Percentiles rank a stretch among this genome's conserved stretches.
Conservation (phyloP, 2,888 invertebrate species). For the Timema cristinae region DNA sequence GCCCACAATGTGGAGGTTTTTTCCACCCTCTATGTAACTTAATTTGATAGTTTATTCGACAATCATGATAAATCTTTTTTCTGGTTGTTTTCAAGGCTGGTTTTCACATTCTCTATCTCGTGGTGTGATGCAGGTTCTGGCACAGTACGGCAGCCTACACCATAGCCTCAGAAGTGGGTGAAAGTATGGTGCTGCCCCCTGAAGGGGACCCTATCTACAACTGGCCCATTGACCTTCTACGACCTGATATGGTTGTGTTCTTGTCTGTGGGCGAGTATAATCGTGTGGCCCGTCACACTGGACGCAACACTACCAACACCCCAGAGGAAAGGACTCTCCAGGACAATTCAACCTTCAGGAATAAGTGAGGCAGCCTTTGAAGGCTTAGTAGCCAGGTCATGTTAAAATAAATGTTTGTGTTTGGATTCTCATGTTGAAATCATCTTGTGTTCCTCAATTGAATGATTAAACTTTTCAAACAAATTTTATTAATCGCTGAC, state of each 20-base stretch:
- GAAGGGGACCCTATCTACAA: constrained; percentile 40
- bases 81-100: too few relatives aligned
- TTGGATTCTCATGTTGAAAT: too few relatives aligned
- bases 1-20: too few relatives aligned
- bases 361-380: constrained; percentile 8
- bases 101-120: background rate
- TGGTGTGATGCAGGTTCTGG: constrained; percentile 43
- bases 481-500: too few relatives aligned
- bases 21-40: too few relatives aligned
- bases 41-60: too few relatives aligned
- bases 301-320: background rate
- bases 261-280: constrained; percentile 45
- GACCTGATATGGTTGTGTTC: constrained; percentile 46
- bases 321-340: constrained; percentile 16
- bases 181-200: constrained; percentile 38
- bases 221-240: constrained; percentile 48
- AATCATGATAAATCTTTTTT: too few relatives aligned
- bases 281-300: constrained; percentile 41
- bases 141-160: constrained; percentile 49
- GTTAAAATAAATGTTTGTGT: too few relatives aligned
- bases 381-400: too few relatives aligned
- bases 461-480: too few relatives aligned
- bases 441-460: too few relatives aligned
- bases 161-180: constrained; percentile 41
- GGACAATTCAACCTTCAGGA: background rate